Conservation (phyloP, 1,140 invertebrate species). For the Spodoptera litura region DNA sequence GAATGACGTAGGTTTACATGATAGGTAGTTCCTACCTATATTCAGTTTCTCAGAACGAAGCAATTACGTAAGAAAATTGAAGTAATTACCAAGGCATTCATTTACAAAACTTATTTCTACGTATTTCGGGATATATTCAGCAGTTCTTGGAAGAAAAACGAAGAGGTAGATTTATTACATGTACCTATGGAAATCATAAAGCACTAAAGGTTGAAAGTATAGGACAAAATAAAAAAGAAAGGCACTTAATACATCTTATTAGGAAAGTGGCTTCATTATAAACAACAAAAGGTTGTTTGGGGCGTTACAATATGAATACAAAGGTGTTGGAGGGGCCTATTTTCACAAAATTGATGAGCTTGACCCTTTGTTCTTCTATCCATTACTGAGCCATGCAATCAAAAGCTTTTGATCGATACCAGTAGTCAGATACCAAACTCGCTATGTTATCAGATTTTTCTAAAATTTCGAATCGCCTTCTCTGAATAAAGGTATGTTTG, state of each 20-base stretch:
- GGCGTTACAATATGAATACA: constrained; percentile 32
- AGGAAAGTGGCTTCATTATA: constrained; percentile 26
- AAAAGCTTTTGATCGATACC: not conserved
- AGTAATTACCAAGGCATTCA: not conserved
- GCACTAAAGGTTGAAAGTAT: not conserved
- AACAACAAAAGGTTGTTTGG: constrained; percentile 36
- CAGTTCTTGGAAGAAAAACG: too few species aligned
- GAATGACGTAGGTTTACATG: constrained; percentile 6
- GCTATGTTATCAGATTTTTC: too few species aligned
- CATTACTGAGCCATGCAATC: constrained; percentile 5
- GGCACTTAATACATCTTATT: constrained; percentile 22
- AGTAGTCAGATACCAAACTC: not conserved
- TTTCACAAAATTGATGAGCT: constrained; percentile 4
- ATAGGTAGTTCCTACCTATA: not conserved
- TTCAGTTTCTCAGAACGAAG: constrained; percentile 11
- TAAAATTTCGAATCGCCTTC: too few species aligned
- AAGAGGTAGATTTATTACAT: too few species aligned
- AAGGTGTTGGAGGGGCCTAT: constrained; percentile 26
- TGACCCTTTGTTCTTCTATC: constrained; percentile 14
- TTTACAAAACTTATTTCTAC: too few species aligned
- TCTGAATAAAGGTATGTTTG: too few species aligned
- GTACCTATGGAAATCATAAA: too few species aligned
- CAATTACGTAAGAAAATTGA: not conserved
- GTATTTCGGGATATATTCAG: not conserved
- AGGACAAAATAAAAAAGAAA: constrained; percentile 19